A percentile compares a stretch with the other conserved stretches of the same genome.
These are phyloP conservation scores for Clarias magur DNA, from an alignment of 2,113 vertebrate genomes.

Conservation along the genomic window DNA sequence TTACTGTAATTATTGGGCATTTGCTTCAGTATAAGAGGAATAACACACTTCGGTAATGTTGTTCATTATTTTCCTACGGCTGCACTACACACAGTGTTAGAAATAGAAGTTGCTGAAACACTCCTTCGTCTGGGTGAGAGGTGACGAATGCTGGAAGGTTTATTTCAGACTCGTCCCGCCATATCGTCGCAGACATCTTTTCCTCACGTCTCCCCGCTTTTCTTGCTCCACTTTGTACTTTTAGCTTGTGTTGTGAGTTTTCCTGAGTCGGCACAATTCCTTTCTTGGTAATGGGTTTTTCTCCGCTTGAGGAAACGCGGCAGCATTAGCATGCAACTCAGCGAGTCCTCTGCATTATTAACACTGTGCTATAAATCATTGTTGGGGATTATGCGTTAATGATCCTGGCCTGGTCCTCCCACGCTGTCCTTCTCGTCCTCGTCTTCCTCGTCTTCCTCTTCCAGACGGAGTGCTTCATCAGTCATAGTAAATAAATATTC, in stretches of 20 bases:
- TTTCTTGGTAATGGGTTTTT: conserved; percentile 13
- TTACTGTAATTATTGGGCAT: background rate
- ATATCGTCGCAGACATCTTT: background rate
- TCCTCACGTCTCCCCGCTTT: background rate
- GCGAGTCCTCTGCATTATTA: conserved; percentile 20
- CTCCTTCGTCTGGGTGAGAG: background rate
- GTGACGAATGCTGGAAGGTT: background rate
- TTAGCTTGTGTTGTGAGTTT: background rate
- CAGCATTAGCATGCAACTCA: conserved; percentile 18
- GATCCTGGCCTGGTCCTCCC: background rate
- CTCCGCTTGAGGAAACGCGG: conserved; percentile 10
- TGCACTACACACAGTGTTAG: background rate
- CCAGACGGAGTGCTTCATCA: background rate
- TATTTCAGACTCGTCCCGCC: background rate
- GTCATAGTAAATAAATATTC: conserved; percentile 17
- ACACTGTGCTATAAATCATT: conserved; percentile 27
- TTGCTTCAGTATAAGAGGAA: background rate
- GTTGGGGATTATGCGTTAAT: conserved; percentile 18
- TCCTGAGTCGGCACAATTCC: background rate
- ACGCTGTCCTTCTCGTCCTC: no score
- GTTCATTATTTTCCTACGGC: background rate
- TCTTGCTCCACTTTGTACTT: background rate
- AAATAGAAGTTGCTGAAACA: background rate
- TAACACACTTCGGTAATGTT: background rate
- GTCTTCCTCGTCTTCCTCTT: background rate